Evolutionary conservation across 2,797 vertebrate genomes (phyloP), one percentile per base, ranked within the genome.

Genomic region (Sebastolobus alascanus): DNA sequence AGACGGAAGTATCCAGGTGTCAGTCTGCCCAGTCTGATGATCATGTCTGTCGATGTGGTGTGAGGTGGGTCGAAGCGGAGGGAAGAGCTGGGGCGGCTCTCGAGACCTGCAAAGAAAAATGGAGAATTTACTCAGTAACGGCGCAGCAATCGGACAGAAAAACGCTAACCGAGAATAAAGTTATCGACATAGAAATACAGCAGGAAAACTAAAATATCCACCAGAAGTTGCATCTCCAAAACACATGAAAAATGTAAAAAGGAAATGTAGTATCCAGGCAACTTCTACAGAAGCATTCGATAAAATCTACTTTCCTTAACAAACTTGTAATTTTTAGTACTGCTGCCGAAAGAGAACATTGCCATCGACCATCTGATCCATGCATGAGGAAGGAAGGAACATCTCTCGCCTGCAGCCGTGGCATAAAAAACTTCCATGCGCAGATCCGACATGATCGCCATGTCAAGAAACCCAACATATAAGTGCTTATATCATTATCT

Each of bases 1-100:
- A 98, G 96, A 31, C 97, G 96, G 86, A 98, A 99, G 65, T 99
- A 99, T 67, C 97, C 97, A 5, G 98, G 98, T 7, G 98, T 99
- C 84, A 99, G 93, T 69, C 96, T 94, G 40, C 96, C 96, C 82
- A 99, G 97, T 78, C 96, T 95, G 95, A 98, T 98, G 93, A 96
- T 96, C 96, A 97, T 97, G 70, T 83, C 79, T 89, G 82, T 40
- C 16, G 81, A 20, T 80, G 72, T 35, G 35, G 31, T 60, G 50
- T 27, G 63, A 56, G 56, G 31, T 68, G 56, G 27, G 14, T 72
- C 1, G 20, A 70, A 37, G 40, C n/a, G 1, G 67, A 75, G 59
- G 66, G 55, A 77, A 70, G 77, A 54, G 77, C 79, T 68, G 64
- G 52, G 38, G 37, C 4, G 50, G 78, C 82, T 60, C 74, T 85